Base-by-base conservation (phyloP, 2,113 vertebrate genomes). In the Epinephelus lanceolatus region DNA sequence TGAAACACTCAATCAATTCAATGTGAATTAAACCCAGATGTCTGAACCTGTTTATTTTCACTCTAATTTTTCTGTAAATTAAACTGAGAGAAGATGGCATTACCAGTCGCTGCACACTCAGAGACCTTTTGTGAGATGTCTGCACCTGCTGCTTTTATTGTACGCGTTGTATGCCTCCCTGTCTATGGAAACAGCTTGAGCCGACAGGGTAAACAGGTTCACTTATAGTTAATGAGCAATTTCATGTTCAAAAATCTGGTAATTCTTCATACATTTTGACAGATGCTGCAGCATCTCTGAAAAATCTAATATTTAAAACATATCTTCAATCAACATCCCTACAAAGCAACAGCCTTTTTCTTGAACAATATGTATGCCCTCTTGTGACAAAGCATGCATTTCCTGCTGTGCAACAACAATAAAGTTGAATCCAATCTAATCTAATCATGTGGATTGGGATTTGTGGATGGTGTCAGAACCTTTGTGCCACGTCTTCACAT, bases 1-100 rank as follows among this genome's bases (percentile, higher is more conserved):
- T 49, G 42, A 63, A 17, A 4, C 15, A 72, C 5, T 79, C 52
- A 67, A 37, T 63, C 25, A 72, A 49, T 67, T 45, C 9, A 21
- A n/a, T 21, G 72, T 51, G 51, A 60, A 65, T 83, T 55, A 62
- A 4, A 78, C 65, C 70, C 68, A 70, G 19, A 80, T 30, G 14
- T 61, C 27, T 40, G 51, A 56, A 19, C 47, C 61, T 63, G 49
- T 37, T 76, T 21, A 78, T 69, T 78, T 57, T 37, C 40, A 68
- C 25, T 56, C 15, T 19, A 5, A n/a, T 3, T 60, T 66, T 23
- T n/a, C 25, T 23, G 21, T 25, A n/a, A 42, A 21, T 83, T 53
- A 33, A 60, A 27, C 11, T 57, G 42, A 3, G 17, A 60, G n/a
- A 45, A 42, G 13, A 23, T 14, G 42, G 17, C 5, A 56, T 18